These are phyloP conservation scores for Perizoma affinitatum DNA, from an alignment of 2,888 invertebrate species.

Conservation along the genomic window DNA sequence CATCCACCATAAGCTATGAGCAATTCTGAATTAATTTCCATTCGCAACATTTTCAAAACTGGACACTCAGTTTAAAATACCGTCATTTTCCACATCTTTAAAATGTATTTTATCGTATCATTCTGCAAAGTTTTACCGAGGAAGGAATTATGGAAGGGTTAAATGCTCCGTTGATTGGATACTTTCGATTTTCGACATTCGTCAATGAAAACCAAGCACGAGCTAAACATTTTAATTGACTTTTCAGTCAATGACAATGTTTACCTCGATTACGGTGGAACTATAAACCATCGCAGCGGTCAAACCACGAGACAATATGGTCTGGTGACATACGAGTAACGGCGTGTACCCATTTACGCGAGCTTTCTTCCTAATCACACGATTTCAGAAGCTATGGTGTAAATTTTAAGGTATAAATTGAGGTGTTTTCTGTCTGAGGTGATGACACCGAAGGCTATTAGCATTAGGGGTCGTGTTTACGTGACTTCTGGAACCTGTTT, in stretches of 20 bases:
- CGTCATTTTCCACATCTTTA: too few relatives aligned
- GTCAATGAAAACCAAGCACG: not conserved
- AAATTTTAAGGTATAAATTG: conserved; percentile 48
- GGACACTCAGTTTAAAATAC: too few relatives aligned
- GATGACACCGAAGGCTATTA: conserved; percentile 55
- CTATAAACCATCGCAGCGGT: conserved; percentile 44
- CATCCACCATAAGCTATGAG: too few relatives aligned
- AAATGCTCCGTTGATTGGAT: not conserved
- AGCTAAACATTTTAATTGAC: too few relatives aligned
- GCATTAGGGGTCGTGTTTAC: conserved; percentile 68
- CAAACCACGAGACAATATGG: conserved; percentile 62
- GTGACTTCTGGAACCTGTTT: conserved; percentile 68
- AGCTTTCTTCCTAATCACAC: conserved; percentile 21
- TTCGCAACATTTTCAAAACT: too few relatives aligned
- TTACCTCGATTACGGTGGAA: conserved; percentile 46
- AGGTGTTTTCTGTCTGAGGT: conserved; percentile 27
- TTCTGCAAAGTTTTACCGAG: too few relatives aligned
- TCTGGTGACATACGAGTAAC: conserved; percentile 75
- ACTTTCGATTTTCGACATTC: not conserved
- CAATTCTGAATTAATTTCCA: too few relatives aligned
- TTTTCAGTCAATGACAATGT: not conserved
- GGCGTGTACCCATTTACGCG: conserved; percentile 70
- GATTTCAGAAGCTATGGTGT: conserved; percentile 40
- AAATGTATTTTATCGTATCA: too few relatives aligned
- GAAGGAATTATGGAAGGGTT: too few relatives aligned